Conservation (phyloP, 2,797 vertebrate species). For the Holocentrus rufus region DNA sequence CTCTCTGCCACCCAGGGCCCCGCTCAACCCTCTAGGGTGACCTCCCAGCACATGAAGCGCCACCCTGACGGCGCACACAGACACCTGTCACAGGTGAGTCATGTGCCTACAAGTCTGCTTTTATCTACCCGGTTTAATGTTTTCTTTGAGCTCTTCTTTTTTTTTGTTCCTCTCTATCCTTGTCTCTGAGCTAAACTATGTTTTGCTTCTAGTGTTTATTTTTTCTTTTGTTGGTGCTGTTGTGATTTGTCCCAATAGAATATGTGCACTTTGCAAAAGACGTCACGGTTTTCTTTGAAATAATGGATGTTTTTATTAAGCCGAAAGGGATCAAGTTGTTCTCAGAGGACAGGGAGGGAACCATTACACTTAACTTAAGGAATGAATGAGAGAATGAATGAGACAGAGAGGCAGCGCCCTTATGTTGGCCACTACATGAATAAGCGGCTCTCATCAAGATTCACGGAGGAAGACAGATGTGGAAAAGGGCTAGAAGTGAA, state of each 20-base stretch:
- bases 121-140: neutral
- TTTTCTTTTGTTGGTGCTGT: slow-evolving; percentile 15
- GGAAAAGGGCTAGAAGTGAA: slow-evolving; percentile 35
- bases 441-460: slow-evolving; percentile 46
- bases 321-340: slow-evolving; percentile 46
- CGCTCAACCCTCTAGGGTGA: slow-evolving; percentile 71
- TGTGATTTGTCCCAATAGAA: slow-evolving; percentile 49
- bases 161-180: neutral
- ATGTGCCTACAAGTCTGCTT: neutral
- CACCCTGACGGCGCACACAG: slow-evolving; percentile 60
- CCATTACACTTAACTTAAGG: slow-evolving; percentile 60
- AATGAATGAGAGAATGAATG: slow-evolving; percentile 52
- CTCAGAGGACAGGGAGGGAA: slow-evolving; percentile 51
- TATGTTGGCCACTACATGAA: slow-evolving; percentile 36
- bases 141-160: neutral
- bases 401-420: slow-evolving; percentile 46
- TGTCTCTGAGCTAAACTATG: neutral
- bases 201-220: slow-evolving; percentile 8
- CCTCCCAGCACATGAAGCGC: slow-evolving; percentile 62
- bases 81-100: slow-evolving; percentile 74
- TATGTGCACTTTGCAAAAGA: slow-evolving; percentile 45
- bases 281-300: slow-evolving; percentile 22
- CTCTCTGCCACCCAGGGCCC: slow-evolving; percentile 71
- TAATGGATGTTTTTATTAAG: slow-evolving; percentile 56
- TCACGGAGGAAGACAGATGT: slow-evolving; percentile 38